Evolutionary conservation across 2,113 vertebrate species (phyloP), one percentile per base, ranked within the genome.

Genomic region (Hyaena hyaena): DNA sequence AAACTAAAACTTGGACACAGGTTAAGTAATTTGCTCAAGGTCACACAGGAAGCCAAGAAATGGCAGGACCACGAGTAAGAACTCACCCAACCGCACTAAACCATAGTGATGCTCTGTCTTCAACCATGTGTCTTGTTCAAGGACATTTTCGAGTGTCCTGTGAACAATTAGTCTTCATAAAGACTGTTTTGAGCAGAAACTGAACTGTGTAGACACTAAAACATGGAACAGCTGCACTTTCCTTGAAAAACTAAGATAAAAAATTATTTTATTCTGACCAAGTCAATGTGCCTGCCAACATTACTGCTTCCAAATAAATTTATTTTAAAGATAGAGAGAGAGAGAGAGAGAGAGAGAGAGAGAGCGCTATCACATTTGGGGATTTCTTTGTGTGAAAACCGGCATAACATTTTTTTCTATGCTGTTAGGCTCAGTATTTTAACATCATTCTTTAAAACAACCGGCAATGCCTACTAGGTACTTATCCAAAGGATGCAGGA

Each of bases 381-480:
- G 12, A 53, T 93, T 95, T 90, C 76, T 90, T 58, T 55, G 50
- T 6, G n/a, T 87, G 39, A 55, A 98, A 98, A 93, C 85, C 80
- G 66, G 92, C 68, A 61, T 88, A 95, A 93, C 23, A 5, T 66
- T 97, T 98, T 90, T 96, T 66, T 90, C 84, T 93, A 48, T 79
- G 55, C 87, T 95, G 89, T 96, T 97, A 93, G 16, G 26, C 90
- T 98, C 88, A 74, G 65, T 97, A 97, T 97, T 98, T 98, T 92
- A 96, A 97, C 33, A 94, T 95, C 88, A 63, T 84, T 97, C 92
- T 97, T 97, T 96, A 94, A 93, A 98, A 96, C 45, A 98, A 95
- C 90, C 61, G 88, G 21, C 71, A 23, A 61, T 61, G 58, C 58
- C 58, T 24, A 23, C 58, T 61, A 8, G 21, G 58, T 61, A 61